Conservation (phyloP, 2,113 vertebrate species). For the Heterocephalus glaber region DNA sequence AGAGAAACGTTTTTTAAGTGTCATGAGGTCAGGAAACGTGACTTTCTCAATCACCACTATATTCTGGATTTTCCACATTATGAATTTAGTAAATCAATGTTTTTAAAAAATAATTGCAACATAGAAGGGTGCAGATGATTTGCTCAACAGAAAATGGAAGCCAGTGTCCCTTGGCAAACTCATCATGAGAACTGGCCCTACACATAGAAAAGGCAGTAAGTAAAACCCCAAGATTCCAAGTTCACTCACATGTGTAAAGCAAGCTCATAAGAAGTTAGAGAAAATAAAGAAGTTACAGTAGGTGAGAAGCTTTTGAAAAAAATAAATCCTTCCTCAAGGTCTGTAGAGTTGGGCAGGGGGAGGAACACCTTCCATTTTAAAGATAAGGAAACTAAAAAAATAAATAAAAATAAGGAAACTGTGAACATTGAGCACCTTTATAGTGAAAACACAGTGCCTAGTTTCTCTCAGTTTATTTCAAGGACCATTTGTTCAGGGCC, state of each 20-base stretch:
- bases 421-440: neutral
- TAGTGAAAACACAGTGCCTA: neutral
- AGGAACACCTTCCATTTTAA: slow-evolving; percentile 32
- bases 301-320: slow-evolving; percentile 45
- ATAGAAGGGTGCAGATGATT: neutral
- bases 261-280: slow-evolving; percentile 46
- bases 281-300: neutral
- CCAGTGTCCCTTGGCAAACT: neutral
- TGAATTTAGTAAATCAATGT: neutral
- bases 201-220: neutral
- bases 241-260: neutral
- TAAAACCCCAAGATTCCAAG: slow-evolving; percentile 33
- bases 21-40: neutral
- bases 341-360: neutral
- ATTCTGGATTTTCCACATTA: neutral
- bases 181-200: neutral
- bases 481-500: slow-evolving; percentile 34
- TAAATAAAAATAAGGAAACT: slow-evolving; percentile 64
- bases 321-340: neutral
- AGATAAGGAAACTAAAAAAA: slow-evolving; percentile 61
- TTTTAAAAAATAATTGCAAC: slow-evolving; percentile 32
- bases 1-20: neutral
- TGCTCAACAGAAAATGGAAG: slow-evolving; percentile 8
- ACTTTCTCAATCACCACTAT: neutral
- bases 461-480: slow-evolving; percentile 41